Evolutionary conservation across 2,888 invertebrate species (phyloP).

Genomic region (Meiosimyza decipiens): DNA sequence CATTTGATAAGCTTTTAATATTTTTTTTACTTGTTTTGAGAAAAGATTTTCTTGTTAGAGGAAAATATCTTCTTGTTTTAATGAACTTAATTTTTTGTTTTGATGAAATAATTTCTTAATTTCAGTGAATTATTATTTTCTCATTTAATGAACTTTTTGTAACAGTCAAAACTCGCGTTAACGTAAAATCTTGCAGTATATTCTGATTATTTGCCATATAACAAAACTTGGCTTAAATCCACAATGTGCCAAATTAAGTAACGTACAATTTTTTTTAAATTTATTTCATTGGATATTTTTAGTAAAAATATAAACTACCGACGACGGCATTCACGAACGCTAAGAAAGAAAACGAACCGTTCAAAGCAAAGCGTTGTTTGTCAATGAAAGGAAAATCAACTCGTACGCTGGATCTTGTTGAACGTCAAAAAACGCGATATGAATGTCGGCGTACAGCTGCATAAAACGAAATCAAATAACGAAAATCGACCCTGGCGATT

Average conservation of each 20-base stretch:
- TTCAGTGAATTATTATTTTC: neutral
- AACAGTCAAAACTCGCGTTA: neutral
- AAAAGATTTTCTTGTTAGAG: neutral
- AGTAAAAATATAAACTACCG: constrained; percentile 6
- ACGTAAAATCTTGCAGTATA: too few relatives aligned
- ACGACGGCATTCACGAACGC: constrained; percentile 42
- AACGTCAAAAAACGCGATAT: constrained; percentile 30
- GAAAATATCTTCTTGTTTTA: neutral
- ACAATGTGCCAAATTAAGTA: neutral
- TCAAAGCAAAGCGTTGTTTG: constrained; percentile 61
- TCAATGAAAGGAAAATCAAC: constrained; percentile 66
- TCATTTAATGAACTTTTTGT: neutral
- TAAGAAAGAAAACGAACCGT: constrained; percentile 57
- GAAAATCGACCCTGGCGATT: neutral
- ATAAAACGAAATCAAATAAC: too few relatives aligned
- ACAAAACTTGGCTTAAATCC: neutral
- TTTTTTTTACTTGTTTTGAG: neutral
- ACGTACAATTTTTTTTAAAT: neutral
- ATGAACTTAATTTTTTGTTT: neutral
- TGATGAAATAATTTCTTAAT: neutral
- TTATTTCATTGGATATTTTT: neutral
- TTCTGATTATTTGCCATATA: too few relatives aligned
- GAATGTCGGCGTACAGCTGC: constrained; percentile 11
- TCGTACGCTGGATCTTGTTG: constrained; percentile 64
- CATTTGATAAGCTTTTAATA: neutral